Evolutionary conservation across 2,888 invertebrate species (phyloP).

Genomic region (Troides helena): DNA sequence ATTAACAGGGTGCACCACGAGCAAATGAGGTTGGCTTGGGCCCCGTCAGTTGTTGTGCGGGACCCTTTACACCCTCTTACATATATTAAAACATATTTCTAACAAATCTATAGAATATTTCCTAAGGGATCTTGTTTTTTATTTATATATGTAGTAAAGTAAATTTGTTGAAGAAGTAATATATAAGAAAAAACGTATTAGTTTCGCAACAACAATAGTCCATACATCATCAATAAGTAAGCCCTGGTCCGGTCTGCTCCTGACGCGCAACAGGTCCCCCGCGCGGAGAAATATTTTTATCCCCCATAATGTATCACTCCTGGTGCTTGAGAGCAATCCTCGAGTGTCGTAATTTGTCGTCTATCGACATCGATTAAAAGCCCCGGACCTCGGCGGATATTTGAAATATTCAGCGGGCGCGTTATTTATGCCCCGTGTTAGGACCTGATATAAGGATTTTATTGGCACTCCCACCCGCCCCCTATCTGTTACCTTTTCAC

Average conservation of each 20-base stretch:
- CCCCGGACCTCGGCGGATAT: slow-evolving; percentile 44
- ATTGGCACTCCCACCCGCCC: slow-evolving; percentile 38
- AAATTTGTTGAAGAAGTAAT: background rate
- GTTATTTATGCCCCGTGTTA: slow-evolving; percentile 61
- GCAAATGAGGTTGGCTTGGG: no score
- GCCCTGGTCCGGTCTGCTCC: slow-evolving; percentile 33
- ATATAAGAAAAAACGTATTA: background rate
- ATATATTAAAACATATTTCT: no score
- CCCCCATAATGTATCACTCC: slow-evolving; percentile 69
- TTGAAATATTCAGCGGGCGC: slow-evolving; percentile 44
- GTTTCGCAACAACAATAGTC: no score
- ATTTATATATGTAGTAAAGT: background rate
- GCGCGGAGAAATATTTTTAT: slow-evolving; percentile 71
- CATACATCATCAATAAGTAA: background rate
- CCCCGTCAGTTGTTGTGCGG: no score
- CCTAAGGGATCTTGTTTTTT: background rate
- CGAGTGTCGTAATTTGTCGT: slow-evolving; percentile 41
- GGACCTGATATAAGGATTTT: slow-evolving; percentile 60
- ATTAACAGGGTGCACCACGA: no score
- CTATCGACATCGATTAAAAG: slow-evolving; percentile 42
- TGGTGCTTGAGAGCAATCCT: slow-evolving; percentile 51
- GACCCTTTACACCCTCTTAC: no score
- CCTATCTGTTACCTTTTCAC: slow-evolving; percentile 41
- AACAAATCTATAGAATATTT: no score
- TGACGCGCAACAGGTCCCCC: slow-evolving; percentile 70